Evolutionary conservation across 2,888 invertebrate genomes (phyloP).

Genomic region (Ischnus inquisitorius): DNA sequence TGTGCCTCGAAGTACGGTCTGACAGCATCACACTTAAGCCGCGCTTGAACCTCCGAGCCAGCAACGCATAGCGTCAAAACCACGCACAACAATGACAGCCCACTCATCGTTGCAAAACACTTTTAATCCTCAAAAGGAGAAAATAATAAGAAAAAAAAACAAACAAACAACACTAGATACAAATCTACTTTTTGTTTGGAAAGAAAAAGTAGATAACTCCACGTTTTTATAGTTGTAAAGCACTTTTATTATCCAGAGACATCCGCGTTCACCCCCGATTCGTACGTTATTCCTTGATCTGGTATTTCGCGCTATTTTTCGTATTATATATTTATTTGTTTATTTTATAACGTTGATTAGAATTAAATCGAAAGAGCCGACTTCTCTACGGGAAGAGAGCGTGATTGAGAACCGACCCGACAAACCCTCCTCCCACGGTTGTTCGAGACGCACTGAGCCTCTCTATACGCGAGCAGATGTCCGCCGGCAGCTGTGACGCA

Average conservation of each 20-base stretch:
- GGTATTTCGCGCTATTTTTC: background rate
- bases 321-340: background rate
- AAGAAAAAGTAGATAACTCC: conserved; percentile 6
- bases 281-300: background rate
- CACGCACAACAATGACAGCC: conserved; percentile 75
- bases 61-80: conserved; percentile 77
- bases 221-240: background rate
- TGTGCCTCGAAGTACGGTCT: conserved; percentile 85
- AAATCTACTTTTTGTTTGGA: background rate
- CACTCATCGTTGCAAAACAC: conserved; percentile 75
- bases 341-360: background rate
- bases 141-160: conserved; percentile 40
- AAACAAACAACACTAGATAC: conserved; percentile 34
- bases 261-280: conserved; percentile 4
- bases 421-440: conserved; percentile 70
- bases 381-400: conserved; percentile 38
- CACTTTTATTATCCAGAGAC: conserved; percentile 35
- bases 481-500: conserved; percentile 71
- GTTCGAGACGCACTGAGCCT: conserved; percentile 76
- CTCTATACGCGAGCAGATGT: conserved; percentile 63
- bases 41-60: conserved; percentile 74
- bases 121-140: conserved; percentile 9
- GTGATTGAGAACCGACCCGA: conserved; percentile 64
- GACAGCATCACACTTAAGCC: conserved; percentile 86
- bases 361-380: background rate